Conservation (phyloP, 2,888 invertebrate genomes). For the Philereme transversata region DNA sequence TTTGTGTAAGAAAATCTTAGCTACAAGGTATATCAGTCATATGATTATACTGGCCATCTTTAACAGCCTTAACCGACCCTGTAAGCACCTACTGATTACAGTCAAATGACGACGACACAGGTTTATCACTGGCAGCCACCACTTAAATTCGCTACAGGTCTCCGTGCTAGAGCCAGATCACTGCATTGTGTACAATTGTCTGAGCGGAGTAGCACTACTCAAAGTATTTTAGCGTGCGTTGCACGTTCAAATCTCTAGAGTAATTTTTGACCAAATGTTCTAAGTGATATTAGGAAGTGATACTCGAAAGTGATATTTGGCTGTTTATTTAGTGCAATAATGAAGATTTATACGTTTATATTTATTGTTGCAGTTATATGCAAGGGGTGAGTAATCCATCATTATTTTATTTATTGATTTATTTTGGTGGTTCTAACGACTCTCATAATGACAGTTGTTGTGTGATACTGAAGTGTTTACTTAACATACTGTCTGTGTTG, state of each 20-base stretch:
- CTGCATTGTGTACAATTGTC: constrained; percentile 27
- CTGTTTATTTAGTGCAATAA: constrained; percentile 28
- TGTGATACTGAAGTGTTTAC: no score
- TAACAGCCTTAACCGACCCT: constrained; percentile 8
- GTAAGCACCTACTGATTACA: constrained; percentile 20
- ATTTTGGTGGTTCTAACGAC: background rate
- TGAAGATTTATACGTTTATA: constrained; percentile 32
- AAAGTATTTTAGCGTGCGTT: constrained; percentile 29
- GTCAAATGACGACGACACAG: constrained; percentile 32
- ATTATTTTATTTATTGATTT: background rate
- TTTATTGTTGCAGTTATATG: constrained; percentile 34
- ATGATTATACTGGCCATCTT: background rate
- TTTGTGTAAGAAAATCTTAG: no score
- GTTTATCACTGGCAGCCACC: constrained; percentile 37
- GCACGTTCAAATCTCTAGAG: constrained; percentile 29
- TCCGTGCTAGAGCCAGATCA: constrained; percentile 18
- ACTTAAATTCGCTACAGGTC: constrained; percentile 32
- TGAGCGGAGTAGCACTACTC: constrained; percentile 27
- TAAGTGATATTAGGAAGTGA: constrained; percentile 28
- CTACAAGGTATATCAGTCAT: background rate
- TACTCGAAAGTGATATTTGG: constrained; percentile 33
- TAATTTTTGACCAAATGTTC: constrained; percentile 25
- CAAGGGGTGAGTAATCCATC: constrained; percentile 33
- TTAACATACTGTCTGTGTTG: no score
- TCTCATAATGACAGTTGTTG: background rate